Base-by-base conservation (phyloP, 2,797 vertebrate species). In the Melanotaenia pygmaea region DNA sequence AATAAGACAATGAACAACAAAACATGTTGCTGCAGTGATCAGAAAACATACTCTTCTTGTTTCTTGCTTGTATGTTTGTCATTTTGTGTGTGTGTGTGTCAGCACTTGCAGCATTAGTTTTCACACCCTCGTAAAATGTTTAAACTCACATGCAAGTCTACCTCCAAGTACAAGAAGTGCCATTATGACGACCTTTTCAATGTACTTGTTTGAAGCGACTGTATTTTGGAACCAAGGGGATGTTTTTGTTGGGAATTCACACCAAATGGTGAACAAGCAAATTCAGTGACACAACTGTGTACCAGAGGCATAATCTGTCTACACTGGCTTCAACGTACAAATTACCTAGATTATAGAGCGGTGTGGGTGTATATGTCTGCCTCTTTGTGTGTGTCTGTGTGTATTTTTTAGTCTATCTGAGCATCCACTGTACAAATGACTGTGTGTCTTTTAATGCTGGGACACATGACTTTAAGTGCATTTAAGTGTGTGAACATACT, bases 311-410 rank as follows among this genome's bases (percentile, higher is more conserved):
- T 76, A 71, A 93, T 89, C 88, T 93, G 87, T 92, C 91, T 89
- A 64, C 90, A 88, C 88, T 13, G 68, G 82, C 81, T 76, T 85
- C 83, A 89, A 92, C 89, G 63, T 93, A 91, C 90, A 93, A 93
- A 93, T 93, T 93, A 92, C 77, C 63, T 76, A 89, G 91, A 94
- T 94, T 94, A 94, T 78, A 94, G 93, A 91, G 90, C 70, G 70
- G 80, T 62, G 69, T 76, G 66, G 51, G 63, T 82, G 79, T 82
- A 40, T 74, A 6, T 87, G 70, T 86, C 43, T 86, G 72, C 72
- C 4, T 80, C 51, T 66, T n/a, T 66, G 59, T 73, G 62, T 57
- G 45, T 54, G 60, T 35, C n/a, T 61, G 58, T 54, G 67, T 76
- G 59, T 72, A 59, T 70, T 70, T 70, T 53, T 67, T 53, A 16